phyloP scores from a whole-genome alignment of 53 echinoderm and acorn worm species.

The Arbacia lixula region DNA sequence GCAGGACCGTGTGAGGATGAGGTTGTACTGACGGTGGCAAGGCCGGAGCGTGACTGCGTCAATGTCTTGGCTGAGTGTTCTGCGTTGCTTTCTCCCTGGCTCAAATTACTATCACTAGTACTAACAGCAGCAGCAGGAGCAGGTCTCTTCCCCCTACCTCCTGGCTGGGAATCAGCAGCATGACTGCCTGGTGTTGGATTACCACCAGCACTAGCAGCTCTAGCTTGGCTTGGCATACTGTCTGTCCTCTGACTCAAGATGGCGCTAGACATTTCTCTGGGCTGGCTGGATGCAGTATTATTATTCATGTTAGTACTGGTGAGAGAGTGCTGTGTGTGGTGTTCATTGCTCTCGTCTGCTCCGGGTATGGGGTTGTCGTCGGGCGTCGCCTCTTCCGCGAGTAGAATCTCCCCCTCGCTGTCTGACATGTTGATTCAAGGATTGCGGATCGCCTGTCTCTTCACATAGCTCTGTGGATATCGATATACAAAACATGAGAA shows the following conservation, averaged over 20 bases:
- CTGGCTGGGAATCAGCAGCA: not conserved
- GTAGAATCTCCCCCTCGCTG: conserved; percentile 31
- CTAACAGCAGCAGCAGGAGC: not conserved
- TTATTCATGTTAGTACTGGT: not conserved
- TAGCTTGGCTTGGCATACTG: not conserved
- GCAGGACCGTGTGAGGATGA: too few relatives aligned
- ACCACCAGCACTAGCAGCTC: conserved; percentile 1
- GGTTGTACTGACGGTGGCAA: too few relatives aligned
- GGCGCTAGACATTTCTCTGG: conserved; percentile 12
- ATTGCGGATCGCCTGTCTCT: not conserved
- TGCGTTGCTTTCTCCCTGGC: too few relatives aligned
- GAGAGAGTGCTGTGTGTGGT: not conserved
- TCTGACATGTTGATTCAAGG: conserved; percentile 45
- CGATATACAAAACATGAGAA: too few relatives aligned
- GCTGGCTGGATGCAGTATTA: conserved; percentile 20
- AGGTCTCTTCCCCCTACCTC: conserved; percentile 2
- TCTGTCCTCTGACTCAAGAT: conserved; percentile 20
- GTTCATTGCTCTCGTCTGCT: not conserved
- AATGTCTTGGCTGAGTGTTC: too few relatives aligned
- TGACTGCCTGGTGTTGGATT: conserved; percentile 20
- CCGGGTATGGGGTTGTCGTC: not conserved
- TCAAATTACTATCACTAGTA: too few relatives aligned
- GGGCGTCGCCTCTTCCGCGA: conserved; percentile 42
- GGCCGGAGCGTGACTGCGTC: too few relatives aligned
- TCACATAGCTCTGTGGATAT: conserved; percentile 48